These are phyloP conservation scores for Eupithecia centaureata DNA, from an alignment of 2,888 invertebrate genomes.

Conservation along the genomic window DNA sequence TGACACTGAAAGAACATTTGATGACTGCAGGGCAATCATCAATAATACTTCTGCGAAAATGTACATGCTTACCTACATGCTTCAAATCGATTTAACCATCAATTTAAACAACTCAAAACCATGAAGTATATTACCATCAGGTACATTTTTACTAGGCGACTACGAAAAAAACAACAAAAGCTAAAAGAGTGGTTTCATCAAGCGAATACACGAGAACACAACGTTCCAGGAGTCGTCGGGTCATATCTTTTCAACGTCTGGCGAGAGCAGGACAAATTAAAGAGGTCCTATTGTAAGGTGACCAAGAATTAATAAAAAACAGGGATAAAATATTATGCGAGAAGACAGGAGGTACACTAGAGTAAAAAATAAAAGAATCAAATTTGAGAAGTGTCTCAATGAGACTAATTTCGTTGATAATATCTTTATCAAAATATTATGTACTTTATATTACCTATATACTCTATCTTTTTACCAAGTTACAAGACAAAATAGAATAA, in stretches of 20 bases:
- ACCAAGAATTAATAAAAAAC: conserved; percentile 36
- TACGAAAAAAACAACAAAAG: conserved; percentile 10
- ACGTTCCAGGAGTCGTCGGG: conserved; percentile 55
- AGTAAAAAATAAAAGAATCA: too few relatives aligned
- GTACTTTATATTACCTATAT: too few relatives aligned
- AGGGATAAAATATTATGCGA: not conserved
- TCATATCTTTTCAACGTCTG: conserved; percentile 66
- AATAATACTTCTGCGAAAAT: too few relatives aligned
- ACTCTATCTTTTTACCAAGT: too few relatives aligned
- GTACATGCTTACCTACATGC: too few relatives aligned
- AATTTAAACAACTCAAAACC: not conserved
- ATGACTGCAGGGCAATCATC: too few relatives aligned
- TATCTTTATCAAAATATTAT: too few relatives aligned
- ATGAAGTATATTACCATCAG: not conserved
- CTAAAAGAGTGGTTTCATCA: conserved; percentile 45
- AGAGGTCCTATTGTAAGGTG: conserved; percentile 58
- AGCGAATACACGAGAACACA: conserved; percentile 55
- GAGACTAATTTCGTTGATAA: too few relatives aligned
- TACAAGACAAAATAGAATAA: too few relatives aligned
- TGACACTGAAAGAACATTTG: too few relatives aligned
- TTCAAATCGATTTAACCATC: not conserved
- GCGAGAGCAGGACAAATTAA: conserved; percentile 67
- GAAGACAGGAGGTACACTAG: not conserved
- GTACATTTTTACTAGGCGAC: not conserved
- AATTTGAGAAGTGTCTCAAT: not conserved